A percentile compares a stretch with the other conserved stretches of the same genome.
Conservation (phyloP, 2,888 invertebrate genomes). For the Tipula unca region DNA sequence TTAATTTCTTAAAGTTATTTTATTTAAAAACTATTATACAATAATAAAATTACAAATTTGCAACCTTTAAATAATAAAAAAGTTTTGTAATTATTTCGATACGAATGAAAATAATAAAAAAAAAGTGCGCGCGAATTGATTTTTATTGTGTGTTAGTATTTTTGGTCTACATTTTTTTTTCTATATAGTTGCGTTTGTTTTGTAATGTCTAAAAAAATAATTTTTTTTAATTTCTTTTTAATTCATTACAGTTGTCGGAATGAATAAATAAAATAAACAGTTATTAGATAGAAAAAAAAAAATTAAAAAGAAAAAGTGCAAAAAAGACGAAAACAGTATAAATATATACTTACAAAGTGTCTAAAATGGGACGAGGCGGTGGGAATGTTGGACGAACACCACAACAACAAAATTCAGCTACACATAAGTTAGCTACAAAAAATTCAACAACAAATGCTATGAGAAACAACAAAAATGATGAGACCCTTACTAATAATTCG, state of each 20-base stretch:
- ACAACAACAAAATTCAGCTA: neutral
- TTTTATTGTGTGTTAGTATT: constrained; percentile 14
- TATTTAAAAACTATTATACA: neutral
- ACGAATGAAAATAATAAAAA: neutral
- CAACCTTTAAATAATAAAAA: neutral
- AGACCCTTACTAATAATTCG: neutral
- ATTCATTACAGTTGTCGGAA: neutral
- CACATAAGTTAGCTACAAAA: neutral
- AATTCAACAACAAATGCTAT: neutral
- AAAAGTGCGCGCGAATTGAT: constrained; percentile 20
- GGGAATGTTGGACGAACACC: neutral
- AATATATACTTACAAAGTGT: neutral
- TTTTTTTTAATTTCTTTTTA: neutral
- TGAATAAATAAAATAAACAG: neutral
- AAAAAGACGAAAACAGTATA: neutral
- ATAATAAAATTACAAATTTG: neutral
- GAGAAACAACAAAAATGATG: neutral
- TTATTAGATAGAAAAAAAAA: neutral
- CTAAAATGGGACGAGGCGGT: neutral
- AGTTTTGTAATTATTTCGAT: neutral
- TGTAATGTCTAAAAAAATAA: neutral
- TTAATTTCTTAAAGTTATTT: neutral
- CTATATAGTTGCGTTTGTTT: neutral
- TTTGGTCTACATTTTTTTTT: neutral
- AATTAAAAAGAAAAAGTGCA: neutral